Evolutionary conservation across 2,888 invertebrate genomes (phyloP).

Genomic region (Apotomis capreana): DNA sequence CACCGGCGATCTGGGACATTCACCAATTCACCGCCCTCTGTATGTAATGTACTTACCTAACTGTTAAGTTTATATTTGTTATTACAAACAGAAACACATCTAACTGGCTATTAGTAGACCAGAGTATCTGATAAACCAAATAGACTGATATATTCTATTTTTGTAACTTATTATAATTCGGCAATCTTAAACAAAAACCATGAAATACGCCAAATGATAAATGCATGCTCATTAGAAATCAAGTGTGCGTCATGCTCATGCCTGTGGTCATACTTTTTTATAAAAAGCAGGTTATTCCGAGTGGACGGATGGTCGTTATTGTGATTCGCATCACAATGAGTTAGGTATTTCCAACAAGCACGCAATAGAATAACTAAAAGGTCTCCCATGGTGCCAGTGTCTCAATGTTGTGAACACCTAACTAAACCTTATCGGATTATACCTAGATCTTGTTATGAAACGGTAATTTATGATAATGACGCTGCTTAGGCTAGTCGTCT

Average conservation of each 20-base stretch:
- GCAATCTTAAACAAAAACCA: too few relatives aligned
- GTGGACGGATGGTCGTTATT: constrained; percentile 1
- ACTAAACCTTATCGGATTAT: constrained; percentile 11
- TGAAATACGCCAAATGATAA: too few relatives aligned
- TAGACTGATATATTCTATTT: too few relatives aligned
- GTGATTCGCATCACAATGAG: constrained; percentile 27
- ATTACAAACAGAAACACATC: too few relatives aligned
- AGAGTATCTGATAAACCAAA: too few relatives aligned
- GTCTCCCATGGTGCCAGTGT: constrained; percentile 8
- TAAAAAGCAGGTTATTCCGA: constrained; percentile 4
- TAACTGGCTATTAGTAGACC: too few relatives aligned
- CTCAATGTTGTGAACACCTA: constrained; percentile 5
- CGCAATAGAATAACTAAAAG: constrained; percentile 17
- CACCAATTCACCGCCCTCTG: too few relatives aligned
- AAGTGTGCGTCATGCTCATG: background rate
- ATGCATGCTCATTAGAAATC: too few relatives aligned
- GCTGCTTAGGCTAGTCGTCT: background rate
- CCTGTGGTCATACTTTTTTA: constrained; percentile 9
- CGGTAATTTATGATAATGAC: constrained; percentile 11
- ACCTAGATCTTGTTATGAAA: constrained; percentile 18
- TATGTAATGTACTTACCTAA: too few relatives aligned
- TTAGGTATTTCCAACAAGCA: constrained; percentile 17
- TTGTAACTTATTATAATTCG: too few relatives aligned
- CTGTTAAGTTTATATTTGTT: too few relatives aligned
- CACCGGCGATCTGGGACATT: too few relatives aligned